Conservation (phyloP, 2,888 invertebrate genomes). For the Meliscaeva auricollis region DNA sequence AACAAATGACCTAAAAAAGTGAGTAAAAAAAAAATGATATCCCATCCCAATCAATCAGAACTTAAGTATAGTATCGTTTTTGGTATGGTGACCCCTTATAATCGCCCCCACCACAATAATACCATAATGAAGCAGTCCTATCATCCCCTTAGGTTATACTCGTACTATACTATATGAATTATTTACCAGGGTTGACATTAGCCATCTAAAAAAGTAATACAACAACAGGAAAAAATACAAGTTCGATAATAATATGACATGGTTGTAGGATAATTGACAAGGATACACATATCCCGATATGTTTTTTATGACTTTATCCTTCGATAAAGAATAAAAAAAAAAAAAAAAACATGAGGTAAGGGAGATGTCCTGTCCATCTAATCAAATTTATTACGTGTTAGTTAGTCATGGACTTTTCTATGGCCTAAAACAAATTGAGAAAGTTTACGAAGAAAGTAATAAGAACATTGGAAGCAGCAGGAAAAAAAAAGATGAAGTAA, state of each 20-base stretch:
- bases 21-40: constrained; percentile 35
- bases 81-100: constrained; percentile 57
- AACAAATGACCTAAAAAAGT: constrained; percentile 31
- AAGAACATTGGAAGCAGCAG: not conserved
- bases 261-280: constrained; percentile 75
- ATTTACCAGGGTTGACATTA: constrained; percentile 74
- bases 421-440: constrained; percentile 45
- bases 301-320: constrained; percentile 64
- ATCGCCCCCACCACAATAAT: constrained; percentile 55
- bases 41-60: constrained; percentile 70
- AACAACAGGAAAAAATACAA: constrained; percentile 19
- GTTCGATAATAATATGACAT: constrained; percentile 75
- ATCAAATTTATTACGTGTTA: constrained; percentile 76
- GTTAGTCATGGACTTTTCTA: constrained; percentile 68
- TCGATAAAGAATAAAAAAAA: not conserved
- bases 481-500: constrained; percentile 57
- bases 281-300: constrained; percentile 57
- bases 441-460: constrained; percentile 54
- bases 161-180: constrained; percentile 56
- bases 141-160: constrained; percentile 72
- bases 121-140: constrained; percentile 71
- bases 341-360: not conserved
- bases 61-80: constrained; percentile 60
- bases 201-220: constrained; percentile 18
- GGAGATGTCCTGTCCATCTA: constrained; percentile 64